A percentile compares a stretch with the other conserved stretches of the same genome.
phyloP scores from a whole-genome alignment of 1,140 invertebrate genomes.

The Pachypsylla venusta region DNA sequence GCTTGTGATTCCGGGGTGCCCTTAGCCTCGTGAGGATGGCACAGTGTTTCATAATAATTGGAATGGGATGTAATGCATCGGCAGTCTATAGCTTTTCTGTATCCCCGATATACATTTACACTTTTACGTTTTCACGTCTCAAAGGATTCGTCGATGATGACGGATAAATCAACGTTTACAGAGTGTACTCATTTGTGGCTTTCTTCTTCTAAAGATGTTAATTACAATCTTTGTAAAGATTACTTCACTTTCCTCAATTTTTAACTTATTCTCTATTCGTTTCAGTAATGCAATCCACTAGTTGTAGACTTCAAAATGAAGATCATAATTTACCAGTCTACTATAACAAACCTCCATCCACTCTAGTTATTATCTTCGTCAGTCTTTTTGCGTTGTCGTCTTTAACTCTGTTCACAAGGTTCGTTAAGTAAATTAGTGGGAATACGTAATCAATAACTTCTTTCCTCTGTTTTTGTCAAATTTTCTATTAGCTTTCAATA shows the following conservation, averaged over 20 bases:
- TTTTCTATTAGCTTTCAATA: neutral
- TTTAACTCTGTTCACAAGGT: neutral
- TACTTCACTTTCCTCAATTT: neutral
- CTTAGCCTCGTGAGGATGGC: no score
- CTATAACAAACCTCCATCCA: conserved; percentile 2
- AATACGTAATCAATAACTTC: neutral
- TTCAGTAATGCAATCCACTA: conserved; percentile 7
- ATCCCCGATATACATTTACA: no score
- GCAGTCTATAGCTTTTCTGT: no score
- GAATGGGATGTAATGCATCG: no score
- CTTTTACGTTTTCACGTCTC: no score
- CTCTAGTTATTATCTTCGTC: neutral
- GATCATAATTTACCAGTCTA: neutral
- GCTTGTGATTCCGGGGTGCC: no score
- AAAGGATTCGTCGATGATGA: no score
- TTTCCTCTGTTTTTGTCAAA: neutral
- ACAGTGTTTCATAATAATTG: no score
- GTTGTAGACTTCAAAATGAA: neutral
- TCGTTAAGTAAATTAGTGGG: neutral
- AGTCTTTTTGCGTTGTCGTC: neutral
- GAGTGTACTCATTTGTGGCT: no score
- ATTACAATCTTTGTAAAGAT: no score
- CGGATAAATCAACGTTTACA: no score
- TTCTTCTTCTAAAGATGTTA: no score
- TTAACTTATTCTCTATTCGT: neutral